These are phyloP conservation scores for Ochotona curzoniae DNA, from an alignment of 2,113 vertebrate species.

Conservation along the genomic window DNA sequence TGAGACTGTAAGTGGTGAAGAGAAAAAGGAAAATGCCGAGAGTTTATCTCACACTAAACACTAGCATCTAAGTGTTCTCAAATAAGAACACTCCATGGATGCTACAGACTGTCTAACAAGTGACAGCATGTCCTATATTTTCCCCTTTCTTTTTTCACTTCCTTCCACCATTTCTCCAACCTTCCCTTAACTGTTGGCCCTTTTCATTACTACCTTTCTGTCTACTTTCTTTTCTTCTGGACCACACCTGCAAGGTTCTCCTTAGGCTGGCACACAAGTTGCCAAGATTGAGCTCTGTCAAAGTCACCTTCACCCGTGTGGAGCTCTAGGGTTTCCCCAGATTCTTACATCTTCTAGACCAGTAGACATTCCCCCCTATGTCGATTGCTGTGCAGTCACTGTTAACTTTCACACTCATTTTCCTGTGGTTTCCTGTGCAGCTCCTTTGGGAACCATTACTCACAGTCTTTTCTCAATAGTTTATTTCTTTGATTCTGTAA, in stretches of 20 bases:
- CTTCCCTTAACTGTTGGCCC: rapidly evolving
- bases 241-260: background rate
- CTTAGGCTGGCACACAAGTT: background rate
- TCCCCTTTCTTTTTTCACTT: background rate
- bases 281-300: background rate
- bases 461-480: background rate
- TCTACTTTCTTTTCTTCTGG: too few relatives aligned
- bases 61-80: background rate
- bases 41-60: background rate
- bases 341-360: background rate
- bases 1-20: background rate
- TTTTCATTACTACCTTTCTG: background rate
- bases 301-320: background rate
- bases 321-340: background rate
- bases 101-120: background rate
- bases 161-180: background rate
- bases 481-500: background rate
- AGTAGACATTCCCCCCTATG: background rate
- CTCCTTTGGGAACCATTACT: background rate
- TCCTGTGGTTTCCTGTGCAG: background rate
- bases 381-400: background rate
- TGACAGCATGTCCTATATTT: background rate
- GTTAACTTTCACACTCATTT: background rate
- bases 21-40: background rate
- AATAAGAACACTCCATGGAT: background rate